Evolutionary conservation across 2,797 vertebrate genomes (phyloP).

Genomic region (Pangasius sanitwongsei): DNA sequence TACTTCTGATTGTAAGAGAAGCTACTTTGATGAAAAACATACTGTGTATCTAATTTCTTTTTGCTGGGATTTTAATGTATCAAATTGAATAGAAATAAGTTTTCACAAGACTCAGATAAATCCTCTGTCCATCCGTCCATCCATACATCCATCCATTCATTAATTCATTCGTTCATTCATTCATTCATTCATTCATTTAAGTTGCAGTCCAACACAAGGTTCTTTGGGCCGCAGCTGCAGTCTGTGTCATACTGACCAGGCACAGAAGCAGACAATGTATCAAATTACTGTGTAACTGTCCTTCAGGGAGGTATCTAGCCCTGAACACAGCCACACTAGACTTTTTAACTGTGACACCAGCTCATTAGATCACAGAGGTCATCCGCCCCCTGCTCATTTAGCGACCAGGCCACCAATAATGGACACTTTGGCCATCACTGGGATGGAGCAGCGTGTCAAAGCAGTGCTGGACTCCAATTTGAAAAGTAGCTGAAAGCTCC

Average conservation of each 20-base stretch:
- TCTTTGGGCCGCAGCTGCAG: constrained; percentile 54
- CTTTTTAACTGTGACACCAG: constrained; percentile 72
- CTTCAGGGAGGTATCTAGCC: constrained; percentile 65
- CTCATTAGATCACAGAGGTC: constrained; percentile 77
- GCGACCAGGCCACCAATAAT: constrained; percentile 66
- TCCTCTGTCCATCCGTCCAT: background rate
- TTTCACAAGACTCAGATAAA: constrained; percentile 13
- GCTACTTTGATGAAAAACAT: background rate
- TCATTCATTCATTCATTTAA: constrained; percentile 46
- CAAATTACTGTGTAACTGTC: constrained; percentile 67
- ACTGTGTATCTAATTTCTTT: background rate
- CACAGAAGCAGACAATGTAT: constrained; percentile 64
- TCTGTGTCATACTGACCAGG: constrained; percentile 62
- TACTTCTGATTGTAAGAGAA: background rate
- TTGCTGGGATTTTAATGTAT: constrained; percentile 10
- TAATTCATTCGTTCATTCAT: background rate
- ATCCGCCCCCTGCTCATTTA: constrained; percentile 66
- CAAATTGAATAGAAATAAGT: background rate
- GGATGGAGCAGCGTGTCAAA: constrained; percentile 61
- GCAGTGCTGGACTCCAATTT: constrained; percentile 64
- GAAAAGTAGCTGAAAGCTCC: constrained; percentile 61
- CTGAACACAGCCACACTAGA: constrained; percentile 64
- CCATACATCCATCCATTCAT: constrained; percentile 25
- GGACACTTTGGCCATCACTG: constrained; percentile 62
- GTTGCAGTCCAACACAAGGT: constrained; percentile 59